Evolutionary conservation across 1,140 invertebrate genomes (phyloP).

Genomic region (Oncopodura yosiiana): DNA sequence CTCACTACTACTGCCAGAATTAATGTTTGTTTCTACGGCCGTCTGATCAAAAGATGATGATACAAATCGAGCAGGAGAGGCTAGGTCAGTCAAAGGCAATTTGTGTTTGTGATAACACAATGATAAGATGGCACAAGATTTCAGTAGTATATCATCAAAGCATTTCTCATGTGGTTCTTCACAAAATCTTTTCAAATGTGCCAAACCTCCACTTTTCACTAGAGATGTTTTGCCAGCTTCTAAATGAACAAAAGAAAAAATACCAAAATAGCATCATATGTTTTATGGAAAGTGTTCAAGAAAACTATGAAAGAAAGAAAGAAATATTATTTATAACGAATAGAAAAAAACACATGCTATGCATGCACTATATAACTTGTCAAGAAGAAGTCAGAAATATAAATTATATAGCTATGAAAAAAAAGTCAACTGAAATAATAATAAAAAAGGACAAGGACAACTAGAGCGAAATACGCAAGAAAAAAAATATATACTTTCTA

Average conservation of each 20-base stretch:
- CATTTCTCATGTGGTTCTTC: constrained; percentile 52
- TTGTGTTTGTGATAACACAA: constrained; percentile 53
- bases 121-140: constrained; percentile 54
- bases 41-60: constrained; percentile 37
- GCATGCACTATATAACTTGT: not conserved
- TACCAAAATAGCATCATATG: constrained; percentile 30
- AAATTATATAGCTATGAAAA: not conserved
- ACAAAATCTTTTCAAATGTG: constrained; percentile 53
- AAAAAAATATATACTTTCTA: constrained; percentile 8
- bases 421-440: not conserved
- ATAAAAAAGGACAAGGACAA: too few relatives aligned
- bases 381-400: not conserved
- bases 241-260: constrained; percentile 39
- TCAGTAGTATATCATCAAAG: constrained; percentile 51
- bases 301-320: constrained; percentile 6
- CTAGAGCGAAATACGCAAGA: constrained; percentile 17
- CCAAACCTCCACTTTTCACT: constrained; percentile 51
- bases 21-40: constrained; percentile 12
- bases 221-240: constrained; percentile 51
- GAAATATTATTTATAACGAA: constrained; percentile 3
- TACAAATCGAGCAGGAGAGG: constrained; percentile 47
- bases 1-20: constrained; percentile 33
- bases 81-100: constrained; percentile 46
- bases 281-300: constrained; percentile 20
- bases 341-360: too few relatives aligned